A percentile compares a stretch with the other conserved stretches of the same genome.
These are phyloP conservation scores for Papilio glaucus DNA, from an alignment of 1,140 invertebrate species.

Conservation along the genomic window DNA sequence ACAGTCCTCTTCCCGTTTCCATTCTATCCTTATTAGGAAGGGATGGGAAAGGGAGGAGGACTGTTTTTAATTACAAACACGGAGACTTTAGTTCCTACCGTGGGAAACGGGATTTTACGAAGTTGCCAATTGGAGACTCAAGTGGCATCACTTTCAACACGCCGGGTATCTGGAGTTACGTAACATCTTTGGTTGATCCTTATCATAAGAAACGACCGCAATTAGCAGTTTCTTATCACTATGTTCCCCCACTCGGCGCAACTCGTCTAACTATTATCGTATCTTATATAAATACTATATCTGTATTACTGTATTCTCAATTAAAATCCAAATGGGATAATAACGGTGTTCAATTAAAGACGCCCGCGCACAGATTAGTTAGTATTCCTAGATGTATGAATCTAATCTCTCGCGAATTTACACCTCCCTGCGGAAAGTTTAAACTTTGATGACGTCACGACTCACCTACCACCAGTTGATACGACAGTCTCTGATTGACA, in stretches of 20 bases:
- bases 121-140: too few species aligned
- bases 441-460: slow-evolving; percentile 27
- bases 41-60: too few species aligned
- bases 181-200: too few species aligned
- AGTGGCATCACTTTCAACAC: too few species aligned
- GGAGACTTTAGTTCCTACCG: too few species aligned
- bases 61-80: too few species aligned
- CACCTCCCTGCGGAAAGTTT: slow-evolving; percentile 23
- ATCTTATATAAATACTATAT: slow-evolving; percentile 10
- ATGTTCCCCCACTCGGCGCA: neutral
- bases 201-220: neutral
- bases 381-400: neutral
- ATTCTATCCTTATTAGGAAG: too few species aligned
- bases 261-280: neutral
- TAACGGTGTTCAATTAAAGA: slow-evolving; percentile 31
- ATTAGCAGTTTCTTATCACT: neutral
- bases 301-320: neutral
- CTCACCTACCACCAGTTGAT: neutral
- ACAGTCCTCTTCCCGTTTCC: too few species aligned
- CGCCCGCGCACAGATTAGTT: neutral
- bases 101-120: too few species aligned
- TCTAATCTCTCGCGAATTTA: slow-evolving; percentile 33
- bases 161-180: too few species aligned
- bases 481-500: neutral
- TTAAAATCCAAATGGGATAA: slow-evolving; percentile 10